phyloP scores from a whole-genome alignment of 2,888 invertebrate genomes.

The Junonia oenone region DNA sequence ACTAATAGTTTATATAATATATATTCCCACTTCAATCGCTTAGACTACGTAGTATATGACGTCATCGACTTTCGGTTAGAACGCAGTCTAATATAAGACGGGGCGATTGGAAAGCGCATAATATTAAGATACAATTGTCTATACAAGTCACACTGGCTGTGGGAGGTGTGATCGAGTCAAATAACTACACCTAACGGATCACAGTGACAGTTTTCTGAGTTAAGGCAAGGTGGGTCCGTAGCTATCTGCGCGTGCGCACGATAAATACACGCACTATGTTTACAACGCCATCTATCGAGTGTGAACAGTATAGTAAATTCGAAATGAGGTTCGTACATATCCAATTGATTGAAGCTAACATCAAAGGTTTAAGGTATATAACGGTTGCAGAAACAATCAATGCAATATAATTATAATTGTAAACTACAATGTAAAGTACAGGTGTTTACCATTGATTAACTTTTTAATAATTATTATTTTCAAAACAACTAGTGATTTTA shows the following conservation, averaged over 20 bases:
- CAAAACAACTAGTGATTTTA: too few species aligned
- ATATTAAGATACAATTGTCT: conserved; percentile 7
- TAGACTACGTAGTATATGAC: conserved; percentile 13
- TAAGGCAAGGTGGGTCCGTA: conserved; percentile 72
- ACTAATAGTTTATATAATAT: conserved; percentile 3
- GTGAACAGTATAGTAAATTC: background rate
- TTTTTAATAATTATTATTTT: too few species aligned
- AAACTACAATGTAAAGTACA: too few species aligned
- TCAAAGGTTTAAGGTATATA: too few species aligned
- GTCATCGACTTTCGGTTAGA: background rate
- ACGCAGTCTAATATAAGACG: background rate
- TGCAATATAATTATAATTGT: too few species aligned
- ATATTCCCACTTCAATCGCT: conserved; percentile 2
- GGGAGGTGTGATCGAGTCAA: conserved; percentile 35
- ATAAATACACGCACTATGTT: background rate
- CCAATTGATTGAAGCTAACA: too few species aligned
- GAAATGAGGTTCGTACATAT: background rate
- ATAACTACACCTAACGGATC: conserved; percentile 69
- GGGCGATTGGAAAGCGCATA: background rate
- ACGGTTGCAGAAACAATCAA: background rate
- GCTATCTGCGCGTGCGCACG: conserved; percentile 31
- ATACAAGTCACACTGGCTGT: conserved; percentile 16
- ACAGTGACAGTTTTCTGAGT: conserved; percentile 71
- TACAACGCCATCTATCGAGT: background rate
- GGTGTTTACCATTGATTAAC: too few species aligned